Evolutionary conservation across 2,113 vertebrate genomes (phyloP).

Genomic region (Amblyornis subalaris): DNA sequence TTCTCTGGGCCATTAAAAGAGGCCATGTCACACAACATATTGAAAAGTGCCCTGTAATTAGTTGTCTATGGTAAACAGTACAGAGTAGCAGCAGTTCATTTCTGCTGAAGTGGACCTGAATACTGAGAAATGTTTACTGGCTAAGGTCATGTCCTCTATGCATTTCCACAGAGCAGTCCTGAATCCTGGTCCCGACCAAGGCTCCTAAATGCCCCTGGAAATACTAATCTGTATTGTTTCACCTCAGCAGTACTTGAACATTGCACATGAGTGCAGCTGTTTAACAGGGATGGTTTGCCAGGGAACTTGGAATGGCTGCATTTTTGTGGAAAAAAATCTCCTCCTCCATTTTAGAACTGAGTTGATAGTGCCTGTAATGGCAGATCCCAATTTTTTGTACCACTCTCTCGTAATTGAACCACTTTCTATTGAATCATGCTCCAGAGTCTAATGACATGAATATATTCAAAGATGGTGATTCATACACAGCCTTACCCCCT

Average conservation of each 20-base stretch:
- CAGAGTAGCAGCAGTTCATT: background rate
- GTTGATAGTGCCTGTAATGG: background rate
- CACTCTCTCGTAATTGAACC: background rate
- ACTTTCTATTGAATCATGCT: background rate
- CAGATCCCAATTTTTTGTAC: background rate
- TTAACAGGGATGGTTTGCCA: background rate
- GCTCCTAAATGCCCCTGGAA: background rate
- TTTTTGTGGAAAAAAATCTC: background rate
- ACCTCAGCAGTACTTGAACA: background rate
- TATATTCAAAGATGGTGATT: background rate
- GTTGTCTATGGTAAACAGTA: background rate
- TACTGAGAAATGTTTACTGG: background rate
- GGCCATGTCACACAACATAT: background rate
- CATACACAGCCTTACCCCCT: background rate
- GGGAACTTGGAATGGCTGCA: background rate
- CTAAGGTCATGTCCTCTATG: fast-evolving
- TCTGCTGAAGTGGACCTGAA: background rate
- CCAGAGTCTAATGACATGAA: background rate
- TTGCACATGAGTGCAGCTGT: background rate
- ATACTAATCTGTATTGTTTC: background rate
- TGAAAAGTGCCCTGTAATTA: background rate
- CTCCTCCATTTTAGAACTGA: background rate
- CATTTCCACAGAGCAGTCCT: background rate
- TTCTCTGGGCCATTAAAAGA: background rate
- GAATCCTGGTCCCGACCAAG: background rate